Base-by-base conservation (phyloP, 2,888 invertebrate genomes). In the Schizaphis graminum region DNA sequence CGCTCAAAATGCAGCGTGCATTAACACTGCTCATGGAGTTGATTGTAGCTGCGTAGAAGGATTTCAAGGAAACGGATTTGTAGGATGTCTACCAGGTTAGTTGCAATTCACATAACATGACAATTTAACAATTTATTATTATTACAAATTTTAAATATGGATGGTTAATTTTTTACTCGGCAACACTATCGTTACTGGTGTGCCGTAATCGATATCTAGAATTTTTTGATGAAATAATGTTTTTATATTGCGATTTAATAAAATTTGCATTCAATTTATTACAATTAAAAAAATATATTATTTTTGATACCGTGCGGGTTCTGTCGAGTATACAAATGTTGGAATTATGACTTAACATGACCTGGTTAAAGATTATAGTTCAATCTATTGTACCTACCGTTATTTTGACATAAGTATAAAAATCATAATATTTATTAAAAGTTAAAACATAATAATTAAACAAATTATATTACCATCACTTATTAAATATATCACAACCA, bases 31-130 rank as follows among this genome's bases (percentile, higher is more conserved):
- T 95, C 98, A 98, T 96, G 98, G 97, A 95, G 97, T 98, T 49
- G 98, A 98, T 95, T 98, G 98, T 96, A 98, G 97, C 96, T 98
- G 98, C 95, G 97, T 97, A 89, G 98, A 98, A 96, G 98, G 98
- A 95, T 98, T 97, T 96, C 97, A 98, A 96, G 98, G 98, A 95
- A 98, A 98, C 95, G 98, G 98, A 95, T 98, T 97, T 95, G 97
- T 98, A 89, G 97, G 97, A 95, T 98, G 98, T 95, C 97, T 97
- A 95, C 97, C 97, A 97, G 98, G 98, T 98, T 96, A 96, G 95
- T 94, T 95, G n/a, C 61, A 92, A 53, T 53, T 26, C 16, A 41
- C 35, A 16, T 77, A 35, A 35, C 7, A 77, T 77, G 1, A 16
- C 3, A 16, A 53, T 67, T 5, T 0, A 77, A 77, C 5, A 10